Conservation (phyloP, 2,113 vertebrate genomes). For the Herpailurus yagouaroundi region DNA sequence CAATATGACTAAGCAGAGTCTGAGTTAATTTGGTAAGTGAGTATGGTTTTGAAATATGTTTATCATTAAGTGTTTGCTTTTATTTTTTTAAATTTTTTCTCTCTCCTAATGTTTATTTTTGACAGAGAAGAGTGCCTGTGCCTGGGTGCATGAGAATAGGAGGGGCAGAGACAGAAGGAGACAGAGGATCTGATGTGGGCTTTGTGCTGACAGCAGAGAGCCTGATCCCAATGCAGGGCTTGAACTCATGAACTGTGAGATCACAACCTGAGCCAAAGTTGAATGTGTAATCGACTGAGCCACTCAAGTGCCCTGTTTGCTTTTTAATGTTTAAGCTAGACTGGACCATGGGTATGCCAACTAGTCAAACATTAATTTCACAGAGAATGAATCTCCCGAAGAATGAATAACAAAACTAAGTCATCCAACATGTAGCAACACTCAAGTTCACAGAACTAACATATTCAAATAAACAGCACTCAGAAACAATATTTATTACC, state of each 20-base stretch:
- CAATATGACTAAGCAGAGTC: background rate
- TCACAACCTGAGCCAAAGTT: too few species aligned
- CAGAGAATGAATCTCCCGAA: slow-evolving; percentile 20
- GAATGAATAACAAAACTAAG: slow-evolving; percentile 24
- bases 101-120: too few species aligned
- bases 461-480: slow-evolving; percentile 20
- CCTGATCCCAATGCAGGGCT: too few species aligned
- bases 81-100: too few species aligned
- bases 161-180: too few species aligned
- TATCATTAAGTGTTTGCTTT: background rate
- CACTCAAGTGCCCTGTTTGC: too few species aligned
- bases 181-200: too few species aligned
- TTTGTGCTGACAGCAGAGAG: too few species aligned
- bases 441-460: background rate
- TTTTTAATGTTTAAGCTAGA: background rate
- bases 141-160: too few species aligned
- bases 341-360: background rate
- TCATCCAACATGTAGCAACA: background rate
- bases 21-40: background rate
- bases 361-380: background rate
- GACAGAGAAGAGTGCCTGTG: too few species aligned
- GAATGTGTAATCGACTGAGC: too few species aligned
- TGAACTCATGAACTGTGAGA: too few species aligned
- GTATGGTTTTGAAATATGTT: background rate
- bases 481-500: background rate